Base-by-base conservation (phyloP, 2,113 vertebrate genomes). In the Cheilinus undulatus region DNA sequence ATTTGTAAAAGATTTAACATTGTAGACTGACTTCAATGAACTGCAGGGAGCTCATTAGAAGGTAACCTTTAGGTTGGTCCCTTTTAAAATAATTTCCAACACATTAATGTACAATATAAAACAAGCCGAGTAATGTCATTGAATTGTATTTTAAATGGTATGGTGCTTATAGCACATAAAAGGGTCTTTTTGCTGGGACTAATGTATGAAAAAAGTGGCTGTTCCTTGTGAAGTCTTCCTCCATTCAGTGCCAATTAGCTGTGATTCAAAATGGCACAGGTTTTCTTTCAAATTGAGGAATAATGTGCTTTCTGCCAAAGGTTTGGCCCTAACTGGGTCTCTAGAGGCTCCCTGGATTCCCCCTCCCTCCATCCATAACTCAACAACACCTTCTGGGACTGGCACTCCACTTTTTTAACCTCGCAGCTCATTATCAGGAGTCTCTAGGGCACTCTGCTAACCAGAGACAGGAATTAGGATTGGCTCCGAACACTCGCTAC, bases 381-480 rank as follows among this genome's bases (percentile, higher is more conserved):
- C 88, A 84, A 86, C 77, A 85, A 92, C 93, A 94, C 93, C 96
- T 94, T 93, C 86, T 88, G 96, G 95, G 97, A 97, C 92, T 85
- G 81, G 43, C 93, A 93, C 90, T 91, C 86, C 92, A 93, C 93
- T 94, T 93, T 94, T 88, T 79, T 80, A 92, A 90, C 88, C 93
- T 92, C 40, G 36, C 65, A 96, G 95, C 96, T 98, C 96, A 96
- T 97, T 97, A 97, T 90, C 94, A 88, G 92, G 86, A 92, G 91
- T 96, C 94, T 73, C 88, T 81, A 56, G 88, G 92, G 94, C 32
- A 59, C 88, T 90, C 78, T 84, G 92, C 94, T 93, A 97, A 94
- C 95, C 92, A 94, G 93, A 96, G 95, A 93, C 91, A 92, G 92
- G 95, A 94, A 95, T 96, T 96, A 96, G 92, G 77, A 90, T 89